phyloP scores from a whole-genome alignment of 30 jellyfish, hydroid and myxozoan genomes.

The Catostylus mosaicus region DNA sequence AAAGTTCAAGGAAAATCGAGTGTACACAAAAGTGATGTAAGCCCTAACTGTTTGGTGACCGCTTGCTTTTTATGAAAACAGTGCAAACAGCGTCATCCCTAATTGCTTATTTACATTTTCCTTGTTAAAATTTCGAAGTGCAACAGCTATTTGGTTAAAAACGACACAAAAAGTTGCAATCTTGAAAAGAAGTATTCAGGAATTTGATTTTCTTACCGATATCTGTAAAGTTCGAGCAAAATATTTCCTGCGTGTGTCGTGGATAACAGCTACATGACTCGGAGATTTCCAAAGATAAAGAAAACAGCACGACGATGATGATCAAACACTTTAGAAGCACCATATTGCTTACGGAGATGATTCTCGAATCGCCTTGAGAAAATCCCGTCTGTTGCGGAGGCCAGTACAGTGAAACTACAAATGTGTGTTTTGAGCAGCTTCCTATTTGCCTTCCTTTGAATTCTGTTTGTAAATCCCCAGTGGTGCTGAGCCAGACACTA shows the following conservation, averaged over 20 bases:
- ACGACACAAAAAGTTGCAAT: too few species aligned
- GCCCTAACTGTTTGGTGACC: too few species aligned
- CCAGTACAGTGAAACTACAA: too few species aligned
- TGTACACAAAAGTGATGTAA: too few species aligned
- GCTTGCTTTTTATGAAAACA: too few species aligned
- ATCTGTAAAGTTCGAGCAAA: constrained; percentile 52
- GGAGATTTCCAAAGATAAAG: neutral
- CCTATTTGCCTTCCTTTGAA: neutral
- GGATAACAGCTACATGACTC: constrained; percentile 67
- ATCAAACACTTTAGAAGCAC: neutral
- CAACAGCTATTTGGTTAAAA: too few species aligned
- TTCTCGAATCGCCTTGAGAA: too few species aligned
- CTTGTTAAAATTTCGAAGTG: too few species aligned
- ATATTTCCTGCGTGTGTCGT: constrained; percentile 56
- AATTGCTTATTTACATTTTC: too few species aligned
- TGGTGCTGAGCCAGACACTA: constrained; percentile 21
- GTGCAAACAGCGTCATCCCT: too few species aligned
- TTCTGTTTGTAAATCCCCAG: constrained; percentile 9
- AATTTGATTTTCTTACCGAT: constrained; percentile 28
- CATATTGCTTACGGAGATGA: constrained; percentile 11
- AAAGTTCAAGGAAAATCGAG: too few species aligned
- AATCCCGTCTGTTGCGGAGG: too few species aligned
- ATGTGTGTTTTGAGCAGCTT: neutral
- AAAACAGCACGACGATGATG: neutral
- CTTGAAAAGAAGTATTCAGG: neutral